Base-by-base conservation (phyloP, 2,797 vertebrate species). In the Brotogeris chrysoptera region DNA sequence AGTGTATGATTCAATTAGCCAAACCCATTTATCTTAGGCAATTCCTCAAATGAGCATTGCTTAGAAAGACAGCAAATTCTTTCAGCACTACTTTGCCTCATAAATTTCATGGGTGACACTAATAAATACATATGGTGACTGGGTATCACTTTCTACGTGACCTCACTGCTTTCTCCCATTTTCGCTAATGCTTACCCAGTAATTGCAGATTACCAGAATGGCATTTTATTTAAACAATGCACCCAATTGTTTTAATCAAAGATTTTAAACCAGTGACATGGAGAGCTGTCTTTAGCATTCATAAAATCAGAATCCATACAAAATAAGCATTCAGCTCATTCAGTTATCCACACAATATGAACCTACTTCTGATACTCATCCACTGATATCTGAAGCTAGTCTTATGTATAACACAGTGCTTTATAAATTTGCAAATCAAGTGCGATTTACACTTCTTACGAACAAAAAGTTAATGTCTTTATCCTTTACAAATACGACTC, bases 1-100 rank as follows among this genome's bases (percentile, higher is more conserved):
- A 98, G 95, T 97, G 91, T 97, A 97, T 98, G 97, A 98, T 98
- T 98, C 97, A 97, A 98, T 98, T 98, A 98, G 96, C 82, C 84
- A 97, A 96, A 97, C 76, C 87, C 95, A 98, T 98, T 98, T 95
- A 98, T 98, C 97, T 97, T 80, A 84, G 94, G 96, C 93, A 97
- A 97, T 98, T 98, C 97, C 90, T 97, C 97, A 97, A 97, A 97
- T 90, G 92, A 97, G 81, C 82, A 94, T 59, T 90, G 93, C 97
- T 97, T 89, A 91, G 95, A 96, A 97, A 97, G 93, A 96, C 71
- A 96, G 88, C 72, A 90, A 92, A 96, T 95, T 97, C 87, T 83
- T 96, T 92, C 92, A 93, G 92, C 80, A 32, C 86, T 85, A 73
- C 85, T 95, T 95, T 83, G 93, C 94, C 95, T 95, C 91, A 93